phyloP scores from a whole-genome alignment of 2,797 vertebrate genomes.

The Pampus argenteus region DNA sequence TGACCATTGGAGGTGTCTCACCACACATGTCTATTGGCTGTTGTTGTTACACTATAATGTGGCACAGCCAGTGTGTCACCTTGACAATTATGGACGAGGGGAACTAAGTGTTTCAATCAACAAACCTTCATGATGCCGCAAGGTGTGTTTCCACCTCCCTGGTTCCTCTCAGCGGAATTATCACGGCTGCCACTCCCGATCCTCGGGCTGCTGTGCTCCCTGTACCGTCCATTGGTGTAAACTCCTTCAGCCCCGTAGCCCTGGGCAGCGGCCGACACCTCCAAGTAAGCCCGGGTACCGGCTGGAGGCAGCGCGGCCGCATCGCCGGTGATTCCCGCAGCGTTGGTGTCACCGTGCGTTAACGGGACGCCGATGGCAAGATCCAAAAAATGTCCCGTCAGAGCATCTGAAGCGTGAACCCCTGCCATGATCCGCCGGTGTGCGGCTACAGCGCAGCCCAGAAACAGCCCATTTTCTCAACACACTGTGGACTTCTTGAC shows the following conservation, averaged over 20 bases:
- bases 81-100: slow-evolving; percentile 54
- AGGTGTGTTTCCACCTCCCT: slow-evolving; percentile 78
- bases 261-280: slow-evolving; percentile 79
- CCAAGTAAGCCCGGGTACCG: slow-evolving; percentile 79
- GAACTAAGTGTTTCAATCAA: slow-evolving; percentile 40
- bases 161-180: slow-evolving; percentile 82
- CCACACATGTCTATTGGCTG: not conserved
- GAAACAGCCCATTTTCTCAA: slow-evolving; percentile 68
- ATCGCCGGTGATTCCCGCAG: slow-evolving; percentile 63
- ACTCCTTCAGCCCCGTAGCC: slow-evolving; percentile 80
- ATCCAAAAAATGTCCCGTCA: slow-evolving; percentile 80
- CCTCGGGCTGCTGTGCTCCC: slow-evolving; percentile 77
- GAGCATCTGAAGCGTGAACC: slow-evolving; percentile 80
- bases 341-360: slow-evolving; percentile 69
- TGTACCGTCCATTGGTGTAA: slow-evolving; percentile 83
- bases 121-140: slow-evolving; percentile 90
- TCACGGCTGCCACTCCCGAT: slow-evolving; percentile 81
- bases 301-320: slow-evolving; percentile 52
- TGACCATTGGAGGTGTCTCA: not conserved
- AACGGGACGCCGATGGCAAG: slow-evolving; percentile 55
- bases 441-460: slow-evolving; percentile 68
- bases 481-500: slow-evolving; percentile 48
- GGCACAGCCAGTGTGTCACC: slow-evolving; percentile 61
- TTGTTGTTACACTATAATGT: not conserved
- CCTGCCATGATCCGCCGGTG: slow-evolving; percentile 82